A percentile compares a stretch with the other conserved stretches of the same genome.
phyloP scores from a whole-genome alignment of 2,113 vertebrate species.

The Cyphomyrus discorhynchus region DNA sequence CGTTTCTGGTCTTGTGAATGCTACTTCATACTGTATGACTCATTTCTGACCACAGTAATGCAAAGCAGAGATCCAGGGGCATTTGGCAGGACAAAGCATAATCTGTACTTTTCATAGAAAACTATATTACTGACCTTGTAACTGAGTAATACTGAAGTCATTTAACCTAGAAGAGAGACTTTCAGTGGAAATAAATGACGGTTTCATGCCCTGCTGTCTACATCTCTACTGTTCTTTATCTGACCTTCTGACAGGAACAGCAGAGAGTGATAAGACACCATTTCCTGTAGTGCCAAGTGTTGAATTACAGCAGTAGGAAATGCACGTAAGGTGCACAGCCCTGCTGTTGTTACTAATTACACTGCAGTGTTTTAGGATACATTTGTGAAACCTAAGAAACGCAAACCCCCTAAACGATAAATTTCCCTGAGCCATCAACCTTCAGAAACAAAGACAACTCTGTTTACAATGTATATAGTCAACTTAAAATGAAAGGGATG shows the following conservation, averaged over 20 bases:
- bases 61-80: neutral
- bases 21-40: neutral
- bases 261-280: neutral
- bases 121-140: neutral
- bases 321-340: neutral
- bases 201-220: neutral
- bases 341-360: neutral
- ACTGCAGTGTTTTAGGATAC: neutral
- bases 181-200: neutral
- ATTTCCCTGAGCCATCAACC: neutral
- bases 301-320: neutral
- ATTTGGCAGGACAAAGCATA: neutral
- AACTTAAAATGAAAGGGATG: neutral
- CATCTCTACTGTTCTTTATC: neutral
- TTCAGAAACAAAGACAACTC: neutral
- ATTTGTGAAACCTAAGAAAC: neutral
- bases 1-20: neutral
- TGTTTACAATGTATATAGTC: neutral
- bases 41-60: neutral
- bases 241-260: neutral
- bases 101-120: neutral
- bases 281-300: neutral
- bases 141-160: neutral
- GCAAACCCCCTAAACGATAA: neutral
- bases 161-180: neutral